Evolutionary conservation across 2,113 vertebrate species (phyloP), one percentile per base, ranked within the genome.

Genomic region (Lophochroa leadbeateri): DNA sequence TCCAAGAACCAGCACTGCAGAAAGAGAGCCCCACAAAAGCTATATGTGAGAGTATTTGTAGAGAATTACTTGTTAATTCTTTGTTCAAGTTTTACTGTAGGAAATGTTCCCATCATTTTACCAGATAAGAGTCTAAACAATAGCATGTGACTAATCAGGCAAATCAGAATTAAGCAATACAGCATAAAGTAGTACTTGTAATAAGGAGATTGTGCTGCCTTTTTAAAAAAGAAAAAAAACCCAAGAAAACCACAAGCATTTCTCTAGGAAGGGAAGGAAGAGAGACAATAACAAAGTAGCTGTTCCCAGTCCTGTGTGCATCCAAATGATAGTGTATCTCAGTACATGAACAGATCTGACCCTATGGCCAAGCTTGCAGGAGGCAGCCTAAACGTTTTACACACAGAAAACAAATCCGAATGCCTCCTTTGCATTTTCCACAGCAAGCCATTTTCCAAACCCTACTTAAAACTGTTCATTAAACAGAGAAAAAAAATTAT

Each of bases 91-190:
- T 58, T 84, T 53, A 28, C 41, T 78, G n/a, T n/a, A n/a, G 63
- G 28, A 78, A 78, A 10, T 53, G 27, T 85, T 82, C 9, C 27
- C 50, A 41, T 87, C 18, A 23, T 67, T 19, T 63, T 63, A 65
- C 21, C 0, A 0, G 11, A 23, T 37, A 41, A 43, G 9, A 33
- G 1, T 86, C 31, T 80, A 33, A 92, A 86, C 21, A 89, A 35
- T 23, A 63, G 1, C 0, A 0, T 67, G 7, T 17, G 9, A 53
- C 29, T 75, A 81, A 61, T 4, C 41, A 70, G 23, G 15, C 10
- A 84, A 61, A 86, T 75, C 41, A 94, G n/a, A 79, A 60, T 63
- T 60, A 79, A 82, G 20, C 7, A 82, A 47, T 35, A 35, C 11
- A 58, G 15, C 23, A 44, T n/a, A 53, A 94, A 75, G 8, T 37